phyloP scores from a whole-genome alignment of 2,113 vertebrate genomes.

The Caloenas nicobarica region DNA sequence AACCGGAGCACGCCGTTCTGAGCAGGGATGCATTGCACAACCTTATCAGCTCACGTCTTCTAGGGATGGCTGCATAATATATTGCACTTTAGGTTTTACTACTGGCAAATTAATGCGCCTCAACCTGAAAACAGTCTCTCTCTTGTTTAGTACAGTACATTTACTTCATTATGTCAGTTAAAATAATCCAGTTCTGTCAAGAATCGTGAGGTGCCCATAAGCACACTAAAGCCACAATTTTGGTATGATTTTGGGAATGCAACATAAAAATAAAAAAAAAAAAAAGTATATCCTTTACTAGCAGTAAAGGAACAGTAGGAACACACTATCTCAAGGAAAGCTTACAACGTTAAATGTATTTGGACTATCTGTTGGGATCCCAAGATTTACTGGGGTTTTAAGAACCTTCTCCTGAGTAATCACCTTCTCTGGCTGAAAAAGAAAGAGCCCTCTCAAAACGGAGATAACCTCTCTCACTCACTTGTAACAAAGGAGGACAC shows the following conservation, averaged over 20 bases:
- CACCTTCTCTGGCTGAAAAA: background rate
- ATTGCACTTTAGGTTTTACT: background rate
- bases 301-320: background rate
- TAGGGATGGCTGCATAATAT: background rate
- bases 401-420: background rate
- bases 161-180: background rate
- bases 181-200: background rate
- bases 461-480: background rate
- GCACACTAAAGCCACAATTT: background rate
- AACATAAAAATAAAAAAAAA: background rate
- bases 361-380: background rate
- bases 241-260: background rate
- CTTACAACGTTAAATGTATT: background rate
- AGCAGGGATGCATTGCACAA: background rate
- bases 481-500: background rate
- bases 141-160: background rate
- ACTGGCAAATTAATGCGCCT: background rate
- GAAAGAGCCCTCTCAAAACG: background rate
- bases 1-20: accelerated
- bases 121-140: background rate
- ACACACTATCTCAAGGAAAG: background rate
- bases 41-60: background rate
- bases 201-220: background rate
- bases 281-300: background rate
- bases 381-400: background rate